Conservation (phyloP, 2,113 vertebrate species). For the Nothobranchius furzeri region DNA sequence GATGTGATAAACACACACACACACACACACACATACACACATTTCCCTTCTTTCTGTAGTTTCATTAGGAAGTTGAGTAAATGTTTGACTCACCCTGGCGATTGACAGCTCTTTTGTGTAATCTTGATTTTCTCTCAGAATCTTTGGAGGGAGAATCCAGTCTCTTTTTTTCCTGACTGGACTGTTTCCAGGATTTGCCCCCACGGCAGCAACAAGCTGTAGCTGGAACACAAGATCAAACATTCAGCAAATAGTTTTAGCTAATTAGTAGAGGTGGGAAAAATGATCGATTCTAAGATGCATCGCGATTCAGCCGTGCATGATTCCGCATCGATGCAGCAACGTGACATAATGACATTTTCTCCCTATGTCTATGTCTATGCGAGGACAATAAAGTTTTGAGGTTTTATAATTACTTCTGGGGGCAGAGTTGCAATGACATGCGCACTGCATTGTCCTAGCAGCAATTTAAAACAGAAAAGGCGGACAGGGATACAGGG, state of each 20-base stretch:
- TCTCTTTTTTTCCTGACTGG: constrained; percentile 79
- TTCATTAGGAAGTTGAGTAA: not conserved
- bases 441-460: no score
- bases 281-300: no score
- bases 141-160: constrained; percentile 83
- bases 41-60: not conserved
- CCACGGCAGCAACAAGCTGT: constrained; percentile 22
- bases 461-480: no score
- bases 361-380: no score
- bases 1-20: not conserved
- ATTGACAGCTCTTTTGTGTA: constrained; percentile 76
- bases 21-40: not conserved
- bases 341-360: no score
- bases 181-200: not conserved
- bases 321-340: no score
- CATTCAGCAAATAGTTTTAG: not conserved
- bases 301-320: no score
- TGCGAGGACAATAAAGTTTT: no score
- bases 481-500: no score
- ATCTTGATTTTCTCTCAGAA: constrained; percentile 81
- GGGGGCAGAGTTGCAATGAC: no score
- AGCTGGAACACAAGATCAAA: constrained; percentile 17
- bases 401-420: no score
- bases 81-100: constrained; percentile 76
- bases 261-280: no score